Evolutionary conservation across 2,113 vertebrate genomes (phyloP).

Genomic region (Terrapene triunguis): DNA sequence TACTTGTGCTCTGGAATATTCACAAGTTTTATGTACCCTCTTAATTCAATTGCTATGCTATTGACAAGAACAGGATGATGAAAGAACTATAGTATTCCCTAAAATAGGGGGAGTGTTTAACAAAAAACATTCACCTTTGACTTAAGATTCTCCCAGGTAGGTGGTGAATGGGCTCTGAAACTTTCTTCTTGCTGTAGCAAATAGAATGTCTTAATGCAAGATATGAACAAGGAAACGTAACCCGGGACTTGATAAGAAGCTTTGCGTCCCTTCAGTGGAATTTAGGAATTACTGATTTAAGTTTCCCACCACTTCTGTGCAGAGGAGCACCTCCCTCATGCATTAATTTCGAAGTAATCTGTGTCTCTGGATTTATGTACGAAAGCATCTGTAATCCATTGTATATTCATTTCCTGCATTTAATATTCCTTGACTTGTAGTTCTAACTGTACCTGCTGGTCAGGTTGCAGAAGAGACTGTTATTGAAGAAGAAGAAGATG

Average conservation of each 20-base stretch:
- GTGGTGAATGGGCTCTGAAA: not conserved
- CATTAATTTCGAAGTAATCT: not conserved
- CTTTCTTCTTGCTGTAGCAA: fast-evolving
- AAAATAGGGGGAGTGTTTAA: not conserved
- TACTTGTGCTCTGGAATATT: not conserved
- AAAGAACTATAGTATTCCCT: not conserved
- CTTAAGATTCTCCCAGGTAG: fast-evolving
- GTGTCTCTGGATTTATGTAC: not conserved
- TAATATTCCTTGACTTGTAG: conserved; percentile 75
- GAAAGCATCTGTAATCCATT: not conserved
- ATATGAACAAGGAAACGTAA: not conserved
- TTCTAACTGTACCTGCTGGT: conserved; percentile 87
- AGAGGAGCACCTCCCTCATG: fast-evolving
- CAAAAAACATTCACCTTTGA: not conserved
- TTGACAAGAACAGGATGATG: not conserved
- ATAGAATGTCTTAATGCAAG: not conserved
- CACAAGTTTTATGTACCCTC: not conserved
- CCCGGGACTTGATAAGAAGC: fast-evolving
- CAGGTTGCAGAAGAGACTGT: conserved; percentile 86
- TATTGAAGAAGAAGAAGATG: conserved; percentile 68
- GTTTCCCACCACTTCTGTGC: not conserved
- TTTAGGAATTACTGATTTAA: fast-evolving
- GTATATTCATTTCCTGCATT: conserved; percentile 20
- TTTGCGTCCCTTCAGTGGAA: not conserved
- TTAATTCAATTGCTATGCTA: not conserved